Evolutionary conservation across 2,113 vertebrate genomes (phyloP).

Genomic region (Scalopus aquaticus): DNA sequence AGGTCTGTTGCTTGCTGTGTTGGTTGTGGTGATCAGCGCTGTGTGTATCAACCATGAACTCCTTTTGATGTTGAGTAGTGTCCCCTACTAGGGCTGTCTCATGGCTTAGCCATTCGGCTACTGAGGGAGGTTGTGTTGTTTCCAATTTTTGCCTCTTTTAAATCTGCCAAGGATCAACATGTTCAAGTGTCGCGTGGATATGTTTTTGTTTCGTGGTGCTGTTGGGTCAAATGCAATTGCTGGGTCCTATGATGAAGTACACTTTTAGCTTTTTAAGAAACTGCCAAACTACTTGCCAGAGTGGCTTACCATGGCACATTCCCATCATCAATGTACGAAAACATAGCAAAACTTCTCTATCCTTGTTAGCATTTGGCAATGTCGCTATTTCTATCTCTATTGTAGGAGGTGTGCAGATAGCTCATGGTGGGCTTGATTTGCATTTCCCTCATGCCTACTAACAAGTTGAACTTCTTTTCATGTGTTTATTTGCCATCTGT

Average conservation of each 20-base stretch:
- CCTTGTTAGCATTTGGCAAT: neutral
- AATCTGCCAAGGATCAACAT: neutral
- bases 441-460: neutral
- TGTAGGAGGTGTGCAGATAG: neutral
- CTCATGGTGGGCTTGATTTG: neutral
- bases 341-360: neutral
- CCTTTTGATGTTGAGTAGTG: neutral
- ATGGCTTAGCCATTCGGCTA: neutral
- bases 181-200: neutral
- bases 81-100: fast-evolving
- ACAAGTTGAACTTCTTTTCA: neutral
- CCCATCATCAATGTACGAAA: neutral
- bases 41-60: too few relatives aligned
- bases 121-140: neutral
- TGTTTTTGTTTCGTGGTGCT: neutral
- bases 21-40: too few relatives aligned
- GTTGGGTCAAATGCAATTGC: neutral
- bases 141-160: neutral
- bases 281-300: neutral
- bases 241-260: neutral
- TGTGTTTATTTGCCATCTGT: neutral
- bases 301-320: neutral
- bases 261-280: slow-evolving; percentile 2
- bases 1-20: neutral
- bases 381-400: neutral